Conservation (phyloP, 2,888 invertebrate species). For the Drosophila borborema region DNA sequence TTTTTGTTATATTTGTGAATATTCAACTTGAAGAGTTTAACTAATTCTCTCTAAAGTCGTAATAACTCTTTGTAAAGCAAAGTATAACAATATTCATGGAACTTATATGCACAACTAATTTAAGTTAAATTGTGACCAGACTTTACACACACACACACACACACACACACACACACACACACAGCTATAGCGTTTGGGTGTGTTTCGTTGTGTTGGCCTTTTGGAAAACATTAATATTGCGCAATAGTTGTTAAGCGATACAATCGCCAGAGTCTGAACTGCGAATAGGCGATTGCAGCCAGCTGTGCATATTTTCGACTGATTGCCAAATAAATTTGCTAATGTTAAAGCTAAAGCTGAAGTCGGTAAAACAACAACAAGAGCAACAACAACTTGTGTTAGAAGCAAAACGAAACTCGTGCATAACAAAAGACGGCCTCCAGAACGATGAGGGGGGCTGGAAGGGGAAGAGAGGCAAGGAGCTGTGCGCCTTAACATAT, state of each 20-base stretch:
- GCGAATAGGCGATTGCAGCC: slow-evolving; percentile 61
- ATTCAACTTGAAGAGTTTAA: neutral
- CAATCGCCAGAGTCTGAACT: slow-evolving; percentile 52
- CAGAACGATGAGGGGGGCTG: neutral
- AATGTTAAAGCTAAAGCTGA: slow-evolving; percentile 37
- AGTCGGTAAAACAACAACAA: slow-evolving; percentile 21
- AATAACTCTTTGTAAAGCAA: neutral
- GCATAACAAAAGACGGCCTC: slow-evolving; percentile 62
- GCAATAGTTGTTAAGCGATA: slow-evolving; percentile 62
- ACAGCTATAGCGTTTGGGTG: slow-evolving; percentile 42
- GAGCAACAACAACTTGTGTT: slow-evolving; percentile 49
- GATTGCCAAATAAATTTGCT: slow-evolving; percentile 73
- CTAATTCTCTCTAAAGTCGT: neutral
- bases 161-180: slow-evolving; percentile 2
- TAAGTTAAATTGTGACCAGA: slow-evolving; percentile 43
- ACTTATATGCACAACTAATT: slow-evolving; percentile 50
- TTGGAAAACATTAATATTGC: slow-evolving; percentile 65
- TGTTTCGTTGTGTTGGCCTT: slow-evolving; percentile 50
- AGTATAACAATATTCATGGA: slow-evolving; percentile 24
- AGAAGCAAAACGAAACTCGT: slow-evolving; percentile 68
- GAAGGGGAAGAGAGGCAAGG: neutral
- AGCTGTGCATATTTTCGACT: slow-evolving; percentile 72
- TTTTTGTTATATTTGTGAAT: too few species aligned
- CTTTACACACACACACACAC: too few species aligned
- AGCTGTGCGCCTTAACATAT: slow-evolving; percentile 60